Conservation (phyloP, 1,140 invertebrate species). For the Drosophila littoralis region DNA sequence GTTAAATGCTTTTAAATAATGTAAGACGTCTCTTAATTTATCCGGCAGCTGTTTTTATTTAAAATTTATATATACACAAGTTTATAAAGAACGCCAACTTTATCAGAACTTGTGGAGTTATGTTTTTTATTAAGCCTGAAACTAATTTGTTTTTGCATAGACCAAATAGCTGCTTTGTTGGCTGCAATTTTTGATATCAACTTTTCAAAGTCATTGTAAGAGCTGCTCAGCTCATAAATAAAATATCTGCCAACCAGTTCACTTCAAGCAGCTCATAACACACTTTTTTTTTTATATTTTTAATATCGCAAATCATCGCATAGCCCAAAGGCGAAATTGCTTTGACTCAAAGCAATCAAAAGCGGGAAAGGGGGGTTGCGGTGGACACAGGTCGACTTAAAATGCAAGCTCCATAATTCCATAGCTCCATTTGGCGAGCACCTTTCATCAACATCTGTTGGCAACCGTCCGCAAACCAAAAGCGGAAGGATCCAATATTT, state of each 20-base stretch:
- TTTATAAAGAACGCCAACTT: too few species aligned
- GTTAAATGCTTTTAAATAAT: too few species aligned
- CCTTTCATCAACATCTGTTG: conserved; percentile 36
- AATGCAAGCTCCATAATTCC: conserved; percentile 53
- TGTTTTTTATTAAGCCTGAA: too few species aligned
- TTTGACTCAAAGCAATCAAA: conserved; percentile 61
- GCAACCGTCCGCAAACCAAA: too few species aligned
- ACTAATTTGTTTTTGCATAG: too few species aligned
- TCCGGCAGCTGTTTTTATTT: too few species aligned
- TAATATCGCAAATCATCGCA: conserved; percentile 29
- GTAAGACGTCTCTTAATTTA: too few species aligned
- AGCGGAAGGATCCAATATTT: neutral
- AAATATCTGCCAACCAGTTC: conserved; percentile 15
- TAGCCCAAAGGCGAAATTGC: conserved; percentile 25
- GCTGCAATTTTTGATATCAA: too few species aligned
- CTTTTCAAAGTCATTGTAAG: neutral
- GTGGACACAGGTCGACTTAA: conserved; percentile 32
- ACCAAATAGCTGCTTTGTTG: too few species aligned
- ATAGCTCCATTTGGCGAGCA: neutral
- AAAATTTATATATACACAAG: too few species aligned
- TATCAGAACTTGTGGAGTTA: too few species aligned
- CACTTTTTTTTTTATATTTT: conserved; percentile 8
- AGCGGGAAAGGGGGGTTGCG: neutral
- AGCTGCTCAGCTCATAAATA: conserved; percentile 15
- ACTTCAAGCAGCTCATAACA: conserved; percentile 1